Evolutionary conservation across 1,140 invertebrate genomes (phyloP), one percentile per base, ranked within the genome.

Genomic region (Condylostylus longicornis): DNA sequence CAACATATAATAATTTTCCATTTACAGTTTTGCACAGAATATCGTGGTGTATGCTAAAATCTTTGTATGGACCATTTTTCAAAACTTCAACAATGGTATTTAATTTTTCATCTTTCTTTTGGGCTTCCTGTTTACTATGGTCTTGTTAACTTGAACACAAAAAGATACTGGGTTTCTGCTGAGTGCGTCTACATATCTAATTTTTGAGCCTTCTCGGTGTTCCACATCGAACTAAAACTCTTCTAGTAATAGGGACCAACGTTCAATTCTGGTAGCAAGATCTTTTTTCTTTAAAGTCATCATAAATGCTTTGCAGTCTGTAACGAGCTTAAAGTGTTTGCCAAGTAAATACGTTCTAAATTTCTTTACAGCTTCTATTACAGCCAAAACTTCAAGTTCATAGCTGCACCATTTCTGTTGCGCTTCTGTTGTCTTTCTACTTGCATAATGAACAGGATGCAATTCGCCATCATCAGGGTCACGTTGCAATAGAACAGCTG

Each of bases 361-460:
- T 23, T 59, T 49, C 32, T 62, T 45, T 12, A 68, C 45, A 2
- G 59, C 54, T 43, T 54, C 52, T 6, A 67, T 42, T 17, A 67
- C 49, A 4, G 62, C 58, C 5, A 69, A 42, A 35, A 44, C 46
- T 54, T 69, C 65, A 27, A 58, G 42, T 43, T 68, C 61, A 30
- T 51, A 60, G 38, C 54, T 58, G 12, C 46, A 42, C 40, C 54
- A 64, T 33, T 57, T 58, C 13, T 25, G 42, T 46, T 70, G 65
- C 5, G 40, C 22, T 7, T 42, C 34, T 14, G 37, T 49, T 5
- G 67, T 56, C 21, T 49, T 47, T 18, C n/a, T n/a, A n/a, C n/a
- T n/a, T n/a, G n/a, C n/a, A n/a, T n/a, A n/a, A n/a, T n/a, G n/a
- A n/a, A n/a, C n/a, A n/a, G n/a, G n/a, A n/a, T n/a, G n/a, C n/a